Evolutionary conservation across 2,888 invertebrate species (phyloP).

Genomic region (Agrilus cyanescens): DNA sequence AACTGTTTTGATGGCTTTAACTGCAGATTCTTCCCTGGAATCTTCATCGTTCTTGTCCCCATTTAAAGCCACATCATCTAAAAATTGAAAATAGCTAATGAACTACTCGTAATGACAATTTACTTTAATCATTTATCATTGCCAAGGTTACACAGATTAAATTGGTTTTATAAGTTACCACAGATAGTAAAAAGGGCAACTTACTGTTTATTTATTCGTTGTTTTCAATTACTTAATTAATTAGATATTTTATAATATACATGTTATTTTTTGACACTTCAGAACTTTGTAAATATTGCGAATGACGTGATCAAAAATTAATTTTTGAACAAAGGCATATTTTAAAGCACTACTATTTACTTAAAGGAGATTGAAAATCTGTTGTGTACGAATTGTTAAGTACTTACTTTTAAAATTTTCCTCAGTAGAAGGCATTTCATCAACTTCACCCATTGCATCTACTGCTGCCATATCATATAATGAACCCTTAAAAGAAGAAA

Average conservation of each 20-base stretch:
- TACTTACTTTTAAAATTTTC: constrained; percentile 24
- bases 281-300: not conserved
- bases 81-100: constrained; percentile 4
- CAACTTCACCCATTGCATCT: constrained; percentile 35
- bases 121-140: constrained; percentile 1
- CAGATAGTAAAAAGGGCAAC: not conserved
- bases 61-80: constrained; percentile 24
- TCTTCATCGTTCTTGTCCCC: constrained; percentile 19
- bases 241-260: too few relatives aligned
- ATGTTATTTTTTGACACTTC: not conserved
- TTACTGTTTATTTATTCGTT: too few relatives aligned
- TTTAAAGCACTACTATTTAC: too few relatives aligned
- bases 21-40: not conserved
- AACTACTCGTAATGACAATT: not conserved
- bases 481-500: constrained; percentile 4
- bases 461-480: constrained; percentile 32
- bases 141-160: not conserved
- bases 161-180: not conserved
- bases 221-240: too few relatives aligned
- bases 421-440: constrained; percentile 33
- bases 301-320: constrained; percentile 1
- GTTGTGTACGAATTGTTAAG: too few relatives aligned
- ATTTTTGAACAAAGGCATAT: not conserved
- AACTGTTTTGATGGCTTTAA: not conserved
- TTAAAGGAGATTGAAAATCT: too few relatives aligned